Conservation (phyloP, 2,888 invertebrate genomes). For the Ellobium chinense region DNA sequence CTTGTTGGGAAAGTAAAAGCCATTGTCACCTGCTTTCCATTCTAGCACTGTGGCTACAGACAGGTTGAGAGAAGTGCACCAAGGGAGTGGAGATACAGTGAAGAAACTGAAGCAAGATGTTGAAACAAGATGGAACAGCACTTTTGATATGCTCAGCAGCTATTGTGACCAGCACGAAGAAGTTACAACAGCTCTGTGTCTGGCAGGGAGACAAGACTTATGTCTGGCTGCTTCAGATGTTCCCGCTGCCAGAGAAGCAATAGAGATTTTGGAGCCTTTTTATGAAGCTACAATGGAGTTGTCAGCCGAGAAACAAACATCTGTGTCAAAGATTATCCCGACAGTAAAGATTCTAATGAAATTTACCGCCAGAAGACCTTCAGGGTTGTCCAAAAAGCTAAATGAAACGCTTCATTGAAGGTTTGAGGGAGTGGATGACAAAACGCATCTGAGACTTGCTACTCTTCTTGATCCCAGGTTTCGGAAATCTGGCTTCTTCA, state of each 20-base stretch:
- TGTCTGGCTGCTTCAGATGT: too few relatives aligned
- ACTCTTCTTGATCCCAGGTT: conserved; percentile 10
- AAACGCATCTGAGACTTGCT: background rate
- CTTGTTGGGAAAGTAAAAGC: background rate
- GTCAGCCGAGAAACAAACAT: background rate
- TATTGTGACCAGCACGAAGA: conserved; percentile 16
- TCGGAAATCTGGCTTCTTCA: background rate
- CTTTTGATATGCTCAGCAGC: conserved; percentile 1
- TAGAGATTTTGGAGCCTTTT: background rate
- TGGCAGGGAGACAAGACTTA: background rate
- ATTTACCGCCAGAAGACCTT: background rate
- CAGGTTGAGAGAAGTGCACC: background rate
- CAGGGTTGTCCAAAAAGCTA: background rate
- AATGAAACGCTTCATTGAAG: background rate
- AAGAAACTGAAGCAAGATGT: conserved; percentile 21
- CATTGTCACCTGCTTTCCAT: conserved; percentile 20
- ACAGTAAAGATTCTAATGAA: background rate
- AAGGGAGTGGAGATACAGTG: background rate
- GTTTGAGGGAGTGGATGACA: background rate
- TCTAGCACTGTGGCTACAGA: background rate
- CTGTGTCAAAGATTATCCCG: background rate
- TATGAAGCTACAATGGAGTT: background rate
- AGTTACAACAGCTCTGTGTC: conserved; percentile 8
- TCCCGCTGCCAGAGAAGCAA: too few relatives aligned
- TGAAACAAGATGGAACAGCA: conserved; percentile 26